These are phyloP conservation scores for Drosophila nannoptera DNA, from an alignment of 1,140 invertebrate species.

Conservation along the genomic window DNA sequence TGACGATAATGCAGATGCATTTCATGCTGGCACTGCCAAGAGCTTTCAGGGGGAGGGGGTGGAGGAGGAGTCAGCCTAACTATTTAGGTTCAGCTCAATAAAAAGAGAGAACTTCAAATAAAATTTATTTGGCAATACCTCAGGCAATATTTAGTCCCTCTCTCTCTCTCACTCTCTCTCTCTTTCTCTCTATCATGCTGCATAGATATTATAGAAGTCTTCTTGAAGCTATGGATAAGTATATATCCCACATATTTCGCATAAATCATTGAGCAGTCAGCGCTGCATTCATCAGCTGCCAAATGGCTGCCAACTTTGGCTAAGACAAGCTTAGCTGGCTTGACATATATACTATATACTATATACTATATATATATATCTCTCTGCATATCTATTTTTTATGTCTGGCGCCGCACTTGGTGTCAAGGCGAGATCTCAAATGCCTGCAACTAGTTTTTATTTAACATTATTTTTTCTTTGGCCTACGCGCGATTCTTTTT, in stretches of 20 bases:
- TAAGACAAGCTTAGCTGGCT: constrained; percentile 6
- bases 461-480: background rate
- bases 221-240: no score
- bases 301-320: constrained; percentile 9
- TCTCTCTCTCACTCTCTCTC: no score
- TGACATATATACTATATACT: constrained; percentile 13
- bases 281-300: constrained; percentile 12
- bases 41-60: no score
- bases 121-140: no score
- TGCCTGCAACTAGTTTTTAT: constrained; percentile 49
- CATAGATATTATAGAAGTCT: no score
- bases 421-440: constrained; percentile 61
- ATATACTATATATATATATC: constrained; percentile 5
- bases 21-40: no score
- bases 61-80: no score
- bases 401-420: constrained; percentile 51
- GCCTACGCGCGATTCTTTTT: constrained; percentile 50
- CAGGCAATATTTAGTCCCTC: no score
- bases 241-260: background rate
- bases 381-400: constrained; percentile 3
- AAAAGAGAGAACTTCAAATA: no score
- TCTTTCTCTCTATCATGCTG: no score
- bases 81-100: no score
- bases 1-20: no score
- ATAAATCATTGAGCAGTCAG: constrained; percentile 14